These are phyloP conservation scores for Parnassius smintheus DNA, from an alignment of 2,888 invertebrate species.

Conservation along the genomic window DNA sequence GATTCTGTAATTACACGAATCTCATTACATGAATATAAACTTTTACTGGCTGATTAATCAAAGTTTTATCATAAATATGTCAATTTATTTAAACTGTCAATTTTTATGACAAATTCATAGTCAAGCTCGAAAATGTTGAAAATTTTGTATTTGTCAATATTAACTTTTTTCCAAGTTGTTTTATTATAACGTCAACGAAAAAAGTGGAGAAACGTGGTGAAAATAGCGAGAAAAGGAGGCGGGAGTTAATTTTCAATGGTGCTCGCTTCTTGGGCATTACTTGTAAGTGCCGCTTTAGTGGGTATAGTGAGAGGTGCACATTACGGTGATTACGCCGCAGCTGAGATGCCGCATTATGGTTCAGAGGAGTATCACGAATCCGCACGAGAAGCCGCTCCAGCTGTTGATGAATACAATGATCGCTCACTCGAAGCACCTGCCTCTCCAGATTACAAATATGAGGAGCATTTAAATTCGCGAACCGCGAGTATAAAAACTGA, in stretches of 20 bases:
- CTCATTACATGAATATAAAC: too few relatives aligned
- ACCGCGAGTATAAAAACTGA: constrained; percentile 37
- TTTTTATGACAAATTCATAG: constrained; percentile 66
- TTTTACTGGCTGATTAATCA: too few relatives aligned
- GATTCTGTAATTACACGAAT: too few relatives aligned
- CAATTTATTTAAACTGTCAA: constrained; percentile 25
- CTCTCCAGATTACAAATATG: constrained; percentile 61
- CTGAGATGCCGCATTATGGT: constrained; percentile 61
- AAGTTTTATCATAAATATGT: not conserved
- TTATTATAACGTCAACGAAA: constrained; percentile 30
- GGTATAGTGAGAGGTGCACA: constrained; percentile 38
- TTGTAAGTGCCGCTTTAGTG: constrained; percentile 42
- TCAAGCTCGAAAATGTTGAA: constrained; percentile 52
- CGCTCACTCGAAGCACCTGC: constrained; percentile 53
- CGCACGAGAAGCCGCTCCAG: constrained; percentile 28
- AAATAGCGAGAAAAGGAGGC: constrained; percentile 19
- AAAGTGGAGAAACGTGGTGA: constrained; percentile 13
- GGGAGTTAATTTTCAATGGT: constrained; percentile 25
- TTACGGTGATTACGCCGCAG: constrained; percentile 58
- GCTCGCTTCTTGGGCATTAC: constrained; percentile 33
- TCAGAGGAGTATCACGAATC: constrained; percentile 46
- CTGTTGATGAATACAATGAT: constrained; percentile 51
- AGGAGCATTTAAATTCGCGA: constrained; percentile 46
- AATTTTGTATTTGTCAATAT: constrained; percentile 36
- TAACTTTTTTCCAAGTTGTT: constrained; percentile 27